Evolutionary conservation across 2,888 invertebrate species (phyloP), one percentile per base, ranked within the genome.

Genomic region (Lasioglossum figueresi): DNA sequence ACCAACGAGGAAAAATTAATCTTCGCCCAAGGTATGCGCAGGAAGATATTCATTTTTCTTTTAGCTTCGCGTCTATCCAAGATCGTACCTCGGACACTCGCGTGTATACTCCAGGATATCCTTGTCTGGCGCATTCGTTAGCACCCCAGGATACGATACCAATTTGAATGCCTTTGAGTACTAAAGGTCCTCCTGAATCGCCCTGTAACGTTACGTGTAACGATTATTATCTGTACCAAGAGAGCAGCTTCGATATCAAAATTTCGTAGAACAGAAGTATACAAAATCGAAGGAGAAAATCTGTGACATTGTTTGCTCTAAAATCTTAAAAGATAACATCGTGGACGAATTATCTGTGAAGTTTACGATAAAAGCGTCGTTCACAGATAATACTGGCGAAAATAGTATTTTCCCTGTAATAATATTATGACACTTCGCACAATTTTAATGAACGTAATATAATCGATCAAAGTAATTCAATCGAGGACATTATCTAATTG

Each of bases 71-170:
- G 76, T 85, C 70, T 82, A 94, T 93, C 93, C 93, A 94, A 43
- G 78, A 23, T 68, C 92, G 89, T 31, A 94, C 48, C 34, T 87
- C 81, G 40, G 91, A 91, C 56, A 95, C 93, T 74, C 93, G 92
- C 19, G 92, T 93, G 88, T 95, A 95, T 43, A 95, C 94, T 12
- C 94, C 94, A 19, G 95, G 94, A 88, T 89, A 93, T 19, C 90
- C 88, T 14, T 92, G 92, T 71, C 88, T 76, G 0, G 93, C 93
- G 84, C 95, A 95, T 14, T 93, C 92, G 34, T 76, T 63, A 31
- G 63, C 72, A 63, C 94, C 94, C 93, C 93, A 94, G 31, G 95
- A 95, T 52, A 94, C 93, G 78, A 94, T 92, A 66, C 95, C 94
- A 80, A 92, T 91, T 80, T 94, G 93, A 34, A 88, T 87, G 6